Conservation (phyloP, 2,797 vertebrate genomes). For the Paratrypauchen microcephalus region DNA sequence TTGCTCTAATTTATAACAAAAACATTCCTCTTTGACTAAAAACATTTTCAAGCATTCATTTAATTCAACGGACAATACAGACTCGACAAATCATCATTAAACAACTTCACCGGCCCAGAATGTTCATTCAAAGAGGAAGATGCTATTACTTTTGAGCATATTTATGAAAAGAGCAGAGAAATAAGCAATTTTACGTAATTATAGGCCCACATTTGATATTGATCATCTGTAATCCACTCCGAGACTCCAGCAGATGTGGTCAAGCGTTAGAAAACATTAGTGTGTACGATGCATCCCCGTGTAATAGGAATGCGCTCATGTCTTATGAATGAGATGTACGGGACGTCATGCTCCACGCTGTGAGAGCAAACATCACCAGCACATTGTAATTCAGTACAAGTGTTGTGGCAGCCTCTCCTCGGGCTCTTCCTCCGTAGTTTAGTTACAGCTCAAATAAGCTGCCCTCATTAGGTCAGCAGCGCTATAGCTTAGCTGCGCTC, state of each 20-base stretch:
- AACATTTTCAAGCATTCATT: not conserved
- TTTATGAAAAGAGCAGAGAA: not conserved
- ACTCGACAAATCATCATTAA: not conserved
- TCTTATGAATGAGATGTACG: conserved; percentile 57
- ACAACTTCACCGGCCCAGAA: not conserved
- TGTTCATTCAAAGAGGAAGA: too few species aligned
- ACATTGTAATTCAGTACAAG: conserved; percentile 32
- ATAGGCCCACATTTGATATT: too few species aligned
- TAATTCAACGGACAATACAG: not conserved
- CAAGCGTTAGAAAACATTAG: conserved; percentile 21
- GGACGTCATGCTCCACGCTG: conserved; percentile 19
- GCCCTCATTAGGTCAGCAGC: conserved; percentile 1
- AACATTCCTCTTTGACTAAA: not conserved
- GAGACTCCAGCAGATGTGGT: conserved; percentile 23
- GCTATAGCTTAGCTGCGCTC: conserved; percentile 9
- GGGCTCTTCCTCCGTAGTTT: not conserved
- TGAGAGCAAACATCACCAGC: conserved; percentile 36
- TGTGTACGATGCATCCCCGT: conserved; percentile 41
- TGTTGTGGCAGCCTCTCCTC: conserved; percentile 20
- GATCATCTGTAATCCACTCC: not conserved
- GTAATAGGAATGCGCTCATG: conserved; percentile 55
- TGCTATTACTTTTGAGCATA: not conserved
- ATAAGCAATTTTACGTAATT: not conserved
- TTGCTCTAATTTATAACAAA: not conserved
- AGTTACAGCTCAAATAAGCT: not conserved